phyloP scores from a whole-genome alignment of 2,888 invertebrate genomes.

The Acrobasis suavella region DNA sequence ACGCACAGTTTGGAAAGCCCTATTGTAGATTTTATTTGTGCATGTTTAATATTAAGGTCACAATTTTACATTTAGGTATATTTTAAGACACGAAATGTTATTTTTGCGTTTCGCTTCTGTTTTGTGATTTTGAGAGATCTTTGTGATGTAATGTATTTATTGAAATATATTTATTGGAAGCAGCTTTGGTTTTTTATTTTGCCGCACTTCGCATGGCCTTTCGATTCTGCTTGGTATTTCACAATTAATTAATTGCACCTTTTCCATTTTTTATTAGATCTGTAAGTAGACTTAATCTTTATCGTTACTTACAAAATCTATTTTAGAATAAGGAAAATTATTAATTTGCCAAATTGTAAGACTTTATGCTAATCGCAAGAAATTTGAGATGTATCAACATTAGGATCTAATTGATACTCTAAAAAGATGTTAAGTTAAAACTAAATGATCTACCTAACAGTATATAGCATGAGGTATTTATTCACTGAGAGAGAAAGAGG shows the following conservation, averaged over 20 bases:
- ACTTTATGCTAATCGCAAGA: too few species aligned
- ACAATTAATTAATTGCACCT: constrained; percentile 20
- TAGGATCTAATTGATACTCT: too few species aligned
- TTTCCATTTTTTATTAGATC: background rate
- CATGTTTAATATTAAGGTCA: constrained; percentile 21
- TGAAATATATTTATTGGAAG: constrained; percentile 70
- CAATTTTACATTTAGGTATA: constrained; percentile 6
- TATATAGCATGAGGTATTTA: too few species aligned
- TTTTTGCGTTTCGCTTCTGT: constrained; percentile 47
- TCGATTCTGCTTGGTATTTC: constrained; percentile 28
- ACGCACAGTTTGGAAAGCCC: too few species aligned
- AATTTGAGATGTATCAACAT: too few species aligned
- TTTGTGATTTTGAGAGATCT: constrained; percentile 35
- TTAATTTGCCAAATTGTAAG: too few species aligned
- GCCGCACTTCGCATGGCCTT: constrained; percentile 42
- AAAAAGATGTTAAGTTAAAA: too few species aligned
- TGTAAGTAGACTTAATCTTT: too few species aligned
- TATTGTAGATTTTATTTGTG: background rate
- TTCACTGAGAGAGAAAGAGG: too few species aligned
- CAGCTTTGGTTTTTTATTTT: constrained; percentile 67
- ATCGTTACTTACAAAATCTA: too few species aligned
- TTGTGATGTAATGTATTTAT: constrained; percentile 49
- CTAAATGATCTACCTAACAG: too few species aligned
- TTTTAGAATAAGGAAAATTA: too few species aligned
- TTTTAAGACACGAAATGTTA: constrained; percentile 12